These are phyloP conservation scores for Onychomys arenicola DNA, from an alignment of 2,797 vertebrate genomes.

Conservation along the genomic window DNA sequence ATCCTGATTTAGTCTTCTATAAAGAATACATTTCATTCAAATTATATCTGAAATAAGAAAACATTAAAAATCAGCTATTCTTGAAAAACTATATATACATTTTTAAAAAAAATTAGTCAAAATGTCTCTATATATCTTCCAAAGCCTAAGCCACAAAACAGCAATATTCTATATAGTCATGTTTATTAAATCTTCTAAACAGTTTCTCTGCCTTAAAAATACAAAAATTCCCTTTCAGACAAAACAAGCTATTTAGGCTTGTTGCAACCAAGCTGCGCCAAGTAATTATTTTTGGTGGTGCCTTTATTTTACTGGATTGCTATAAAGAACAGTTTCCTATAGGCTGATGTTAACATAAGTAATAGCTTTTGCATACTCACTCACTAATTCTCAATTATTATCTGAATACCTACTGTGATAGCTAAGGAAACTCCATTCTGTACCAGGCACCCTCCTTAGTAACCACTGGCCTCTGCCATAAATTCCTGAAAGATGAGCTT, in stretches of 20 bases:
- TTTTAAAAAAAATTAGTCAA: constrained; percentile 58
- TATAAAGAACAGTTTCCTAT: background rate
- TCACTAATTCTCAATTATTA: background rate
- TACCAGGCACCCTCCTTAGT: background rate
- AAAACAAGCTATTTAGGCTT: constrained; percentile 22
- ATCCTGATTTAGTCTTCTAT: background rate
- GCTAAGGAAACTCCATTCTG: background rate
- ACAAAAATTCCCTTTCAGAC: constrained; percentile 36
- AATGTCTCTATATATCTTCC: constrained; percentile 33
- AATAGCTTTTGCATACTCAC: background rate
- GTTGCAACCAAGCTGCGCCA: background rate
- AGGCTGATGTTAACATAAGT: background rate
- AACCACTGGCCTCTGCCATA: background rate
- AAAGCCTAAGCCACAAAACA: constrained; percentile 50
- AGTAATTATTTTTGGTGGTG: constrained; percentile 28
- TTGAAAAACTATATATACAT: constrained; percentile 20
- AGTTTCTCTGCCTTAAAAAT: constrained; percentile 3
- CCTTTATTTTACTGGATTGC: background rate
- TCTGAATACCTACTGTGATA: background rate
- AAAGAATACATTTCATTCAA: constrained; percentile 50
- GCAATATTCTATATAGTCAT: background rate
- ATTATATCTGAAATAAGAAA: constrained; percentile 50
- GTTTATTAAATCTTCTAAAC: constrained; percentile 45
- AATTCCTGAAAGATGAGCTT: background rate
- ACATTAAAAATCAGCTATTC: constrained; percentile 45